A percentile compares a stretch with the other conserved stretches of the same genome.
phyloP scores from a whole-genome alignment of 2,797 vertebrate genomes.

The Liasis olivaceus region DNA sequence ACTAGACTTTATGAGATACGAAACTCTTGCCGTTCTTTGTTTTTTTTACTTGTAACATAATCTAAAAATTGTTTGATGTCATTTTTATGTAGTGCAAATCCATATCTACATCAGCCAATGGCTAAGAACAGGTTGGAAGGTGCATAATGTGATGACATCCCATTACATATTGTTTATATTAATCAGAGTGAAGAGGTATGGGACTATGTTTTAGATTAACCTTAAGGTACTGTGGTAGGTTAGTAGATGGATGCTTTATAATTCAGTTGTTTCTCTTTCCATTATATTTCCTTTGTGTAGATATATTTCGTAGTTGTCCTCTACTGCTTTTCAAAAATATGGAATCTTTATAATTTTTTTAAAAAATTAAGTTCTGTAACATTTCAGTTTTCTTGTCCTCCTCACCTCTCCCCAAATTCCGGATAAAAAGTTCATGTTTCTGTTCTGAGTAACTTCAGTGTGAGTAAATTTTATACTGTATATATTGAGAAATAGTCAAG shows the following conservation, averaged over 20 bases:
- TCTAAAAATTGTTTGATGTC: background rate
- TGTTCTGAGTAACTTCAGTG: conserved; percentile 1
- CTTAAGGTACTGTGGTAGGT: rapidly evolving
- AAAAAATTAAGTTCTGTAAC: background rate
- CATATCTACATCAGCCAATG: background rate
- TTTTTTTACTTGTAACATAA: background rate
- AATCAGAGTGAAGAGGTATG: background rate
- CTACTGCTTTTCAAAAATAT: background rate
- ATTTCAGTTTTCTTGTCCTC: background rate
- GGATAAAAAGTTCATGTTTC: background rate
- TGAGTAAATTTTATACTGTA: too few relatives aligned
- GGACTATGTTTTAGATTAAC: background rate
- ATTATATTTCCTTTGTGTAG: background rate
- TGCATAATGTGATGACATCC: background rate
- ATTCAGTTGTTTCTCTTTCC: background rate
- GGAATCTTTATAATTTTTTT: background rate
- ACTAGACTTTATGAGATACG: background rate
- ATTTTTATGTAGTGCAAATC: background rate
- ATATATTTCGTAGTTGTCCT: background rate
- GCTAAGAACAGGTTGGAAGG: background rate
- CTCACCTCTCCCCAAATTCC: background rate
- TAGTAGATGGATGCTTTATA: background rate
- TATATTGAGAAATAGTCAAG: conserved; percentile 7
- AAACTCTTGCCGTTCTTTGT: background rate
- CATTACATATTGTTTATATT: background rate